These are phyloP conservation scores for Crotophaga sulcirostris DNA, from an alignment of 2,113 vertebrate species.

Conservation along the genomic window DNA sequence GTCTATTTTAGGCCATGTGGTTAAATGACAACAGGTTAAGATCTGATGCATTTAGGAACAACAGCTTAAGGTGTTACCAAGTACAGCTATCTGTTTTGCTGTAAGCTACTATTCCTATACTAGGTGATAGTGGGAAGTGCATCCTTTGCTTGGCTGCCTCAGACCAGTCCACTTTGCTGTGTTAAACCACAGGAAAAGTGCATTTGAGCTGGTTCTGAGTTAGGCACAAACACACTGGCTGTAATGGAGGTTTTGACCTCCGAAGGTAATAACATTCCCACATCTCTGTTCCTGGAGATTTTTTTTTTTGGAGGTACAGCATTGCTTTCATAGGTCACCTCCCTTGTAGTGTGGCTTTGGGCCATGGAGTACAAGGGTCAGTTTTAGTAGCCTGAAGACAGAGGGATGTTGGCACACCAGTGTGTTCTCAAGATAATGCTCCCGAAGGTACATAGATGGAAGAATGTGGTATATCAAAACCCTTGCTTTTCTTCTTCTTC, in stretches of 20 bases:
- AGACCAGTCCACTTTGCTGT: background rate
- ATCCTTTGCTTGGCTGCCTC: background rate
- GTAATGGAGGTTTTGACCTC: conserved; percentile 25
- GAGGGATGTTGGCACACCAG: background rate
- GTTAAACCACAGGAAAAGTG: background rate
- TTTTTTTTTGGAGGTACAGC: background rate
- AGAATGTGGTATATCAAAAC: background rate
- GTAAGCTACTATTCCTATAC: background rate
- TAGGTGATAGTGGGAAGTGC: background rate
- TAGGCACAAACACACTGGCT: background rate
- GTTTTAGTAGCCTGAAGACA: background rate
- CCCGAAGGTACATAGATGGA: background rate
- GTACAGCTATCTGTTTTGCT: background rate
- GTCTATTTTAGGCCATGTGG: background rate
- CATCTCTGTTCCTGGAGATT: background rate
- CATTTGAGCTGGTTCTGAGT: background rate
- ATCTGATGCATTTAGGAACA: background rate
- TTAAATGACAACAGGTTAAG: background rate
- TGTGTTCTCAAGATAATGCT: background rate
- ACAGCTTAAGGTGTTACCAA: background rate
- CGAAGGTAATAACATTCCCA: background rate
- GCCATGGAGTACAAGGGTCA: background rate
- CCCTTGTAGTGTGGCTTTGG: background rate
- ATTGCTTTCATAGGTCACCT: background rate
- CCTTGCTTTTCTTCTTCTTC: background rate